These are phyloP conservation scores for Calliphora vicina DNA, from an alignment of 1,140 invertebrate species.

Conservation along the genomic window DNA sequence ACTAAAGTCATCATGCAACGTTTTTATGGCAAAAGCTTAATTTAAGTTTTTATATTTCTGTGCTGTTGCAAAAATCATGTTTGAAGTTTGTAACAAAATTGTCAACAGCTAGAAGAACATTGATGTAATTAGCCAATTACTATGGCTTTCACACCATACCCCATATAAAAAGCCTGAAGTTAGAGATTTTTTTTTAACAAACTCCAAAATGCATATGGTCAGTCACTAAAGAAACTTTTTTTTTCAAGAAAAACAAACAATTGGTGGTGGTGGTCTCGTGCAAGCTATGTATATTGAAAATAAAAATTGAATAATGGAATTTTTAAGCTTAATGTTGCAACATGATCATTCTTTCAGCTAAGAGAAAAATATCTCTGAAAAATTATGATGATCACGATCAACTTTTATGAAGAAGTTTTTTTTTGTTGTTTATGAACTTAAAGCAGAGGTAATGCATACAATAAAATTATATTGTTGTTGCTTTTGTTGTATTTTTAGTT, in stretches of 20 bases:
- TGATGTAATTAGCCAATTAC: constrained; percentile 45
- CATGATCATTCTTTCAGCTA: background rate
- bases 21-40: background rate
- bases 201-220: background rate
- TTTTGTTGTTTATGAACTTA: background rate
- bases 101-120: constrained; percentile 11
- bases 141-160: constrained; percentile 40
- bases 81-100: constrained; percentile 17
- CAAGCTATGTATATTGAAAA: background rate
- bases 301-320: background rate
- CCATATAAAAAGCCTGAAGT: background rate
- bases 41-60: background rate
- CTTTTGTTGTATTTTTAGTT: no score
- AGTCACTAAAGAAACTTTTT: background rate
- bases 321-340: background rate
- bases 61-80: background rate
- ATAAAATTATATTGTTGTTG: background rate
- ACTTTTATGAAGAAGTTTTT: background rate
- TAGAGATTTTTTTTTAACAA: no score
- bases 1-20: background rate
- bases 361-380: background rate
- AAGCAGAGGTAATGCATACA: background rate
- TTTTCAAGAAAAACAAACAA: background rate
- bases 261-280: background rate
- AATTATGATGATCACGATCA: constrained; percentile 13